A percentile compares a stretch with the other conserved stretches of the same genome.
phyloP scores from a whole-genome alignment of 2,113 vertebrate genomes.

The Passerina amoena region DNA sequence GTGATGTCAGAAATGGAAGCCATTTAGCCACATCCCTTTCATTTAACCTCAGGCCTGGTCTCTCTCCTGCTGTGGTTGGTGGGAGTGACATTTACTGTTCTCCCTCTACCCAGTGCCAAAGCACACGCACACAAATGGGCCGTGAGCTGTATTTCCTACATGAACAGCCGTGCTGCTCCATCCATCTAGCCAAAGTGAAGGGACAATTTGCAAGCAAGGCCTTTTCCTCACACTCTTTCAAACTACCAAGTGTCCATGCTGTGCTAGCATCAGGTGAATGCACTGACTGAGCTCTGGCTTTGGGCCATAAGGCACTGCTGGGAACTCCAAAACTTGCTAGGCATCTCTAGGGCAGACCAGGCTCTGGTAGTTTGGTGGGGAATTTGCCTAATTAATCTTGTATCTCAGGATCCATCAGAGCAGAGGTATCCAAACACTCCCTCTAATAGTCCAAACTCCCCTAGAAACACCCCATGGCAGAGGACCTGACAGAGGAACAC shows the following conservation, averaged over 20 bases:
- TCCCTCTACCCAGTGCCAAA: fast-evolving
- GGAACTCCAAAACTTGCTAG: background rate
- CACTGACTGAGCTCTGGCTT: background rate
- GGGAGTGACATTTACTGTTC: background rate
- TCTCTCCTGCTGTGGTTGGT: background rate
- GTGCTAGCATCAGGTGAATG: background rate
- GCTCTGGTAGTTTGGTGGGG: background rate
- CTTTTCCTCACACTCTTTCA: background rate
- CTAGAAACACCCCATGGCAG: background rate
- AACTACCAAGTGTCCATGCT: background rate
- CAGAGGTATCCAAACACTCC: background rate
- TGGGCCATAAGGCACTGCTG: fast-evolving
- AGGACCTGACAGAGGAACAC: background rate
- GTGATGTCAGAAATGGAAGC: background rate
- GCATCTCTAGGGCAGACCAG: background rate
- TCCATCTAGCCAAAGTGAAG: background rate
- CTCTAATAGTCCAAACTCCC: background rate
- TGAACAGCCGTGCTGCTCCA: fast-evolving
- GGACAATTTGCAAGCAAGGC: background rate
- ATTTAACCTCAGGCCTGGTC: background rate
- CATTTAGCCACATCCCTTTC: background rate
- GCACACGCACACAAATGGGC: fast-evolving
- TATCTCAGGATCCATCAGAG: background rate
- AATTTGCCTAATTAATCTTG: background rate
- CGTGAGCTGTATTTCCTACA: fast-evolving